Base-by-base conservation (phyloP, 2,797 vertebrate genomes). In the Babyrousa celebensis region DNA sequence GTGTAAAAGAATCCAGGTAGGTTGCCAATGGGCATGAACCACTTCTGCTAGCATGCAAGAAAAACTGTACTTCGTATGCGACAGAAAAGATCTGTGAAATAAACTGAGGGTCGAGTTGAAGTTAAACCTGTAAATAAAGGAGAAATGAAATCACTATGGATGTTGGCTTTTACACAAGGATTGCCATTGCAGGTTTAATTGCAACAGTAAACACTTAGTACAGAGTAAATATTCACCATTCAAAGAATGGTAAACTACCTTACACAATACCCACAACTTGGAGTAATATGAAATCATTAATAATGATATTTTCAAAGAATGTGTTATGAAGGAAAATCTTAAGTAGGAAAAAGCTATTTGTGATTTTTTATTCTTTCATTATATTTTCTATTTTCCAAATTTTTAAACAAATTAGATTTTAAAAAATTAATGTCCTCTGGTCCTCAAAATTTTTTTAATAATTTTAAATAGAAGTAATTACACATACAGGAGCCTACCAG, bases 291-390 rank as follows among this genome's bases (percentile, higher is more conserved):
- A 78, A 87, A 20, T 0, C 5, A 72, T 80, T 82, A 29, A 25
- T 40, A 86, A 29, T 62, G 29, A 16, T 89, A 25, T 84, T 86
- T 75, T 83, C 84, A 95, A 91, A 75, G 21, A 85, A n/a, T n/a
- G 67, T 4, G 6, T 88, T 21, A 84, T 62, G 1, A 91, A 91
- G 54, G 12, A 75, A 85, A 54, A 36, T 54, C 10, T 78, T 78
- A n/a, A 60, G 6, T 60, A 68, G 27, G 27, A 92, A 84, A 48
- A 85, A 65, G 18, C 17, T 52, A 68, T 3, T 40, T 65, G 1
- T 86, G 40, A 43, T 85, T 15, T 83, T 94, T n/a, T 6, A 71
- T 85, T 77, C 63, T 16, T 86, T 91, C 2, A 18, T 43, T 84
- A 10, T 52, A 77, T 56, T 62, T 74, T 68, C 25, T 70, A 18